Percentiles rank a stretch among this genome's conserved stretches.
Conservation (phyloP, 2,113 vertebrate species). For the Toxotes chatareus region DNA sequence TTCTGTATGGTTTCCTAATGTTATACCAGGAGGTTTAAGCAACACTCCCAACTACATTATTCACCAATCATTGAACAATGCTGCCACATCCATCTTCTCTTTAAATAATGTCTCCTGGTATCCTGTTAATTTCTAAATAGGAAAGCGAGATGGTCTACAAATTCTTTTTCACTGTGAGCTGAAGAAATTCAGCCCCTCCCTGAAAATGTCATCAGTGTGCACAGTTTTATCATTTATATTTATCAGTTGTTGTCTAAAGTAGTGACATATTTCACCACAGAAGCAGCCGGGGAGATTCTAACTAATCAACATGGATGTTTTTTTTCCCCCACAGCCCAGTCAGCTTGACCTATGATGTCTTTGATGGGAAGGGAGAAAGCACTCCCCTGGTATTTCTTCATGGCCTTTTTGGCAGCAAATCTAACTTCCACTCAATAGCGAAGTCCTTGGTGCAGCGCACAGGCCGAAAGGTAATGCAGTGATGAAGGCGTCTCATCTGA, state of each 20-base stretch:
- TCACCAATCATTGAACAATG: neutral
- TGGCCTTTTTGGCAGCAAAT: conserved; percentile 92
- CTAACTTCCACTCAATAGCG: conserved; percentile 91
- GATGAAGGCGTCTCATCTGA: conserved; percentile 44
- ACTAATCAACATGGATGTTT: neutral
- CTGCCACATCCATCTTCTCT: neutral
- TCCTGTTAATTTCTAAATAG: neutral
- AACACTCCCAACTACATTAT: neutral
- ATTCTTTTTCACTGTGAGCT: no score
- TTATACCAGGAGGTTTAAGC: conserved; percentile 42
- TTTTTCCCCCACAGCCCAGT: conserved; percentile 79
- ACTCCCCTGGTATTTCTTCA: conserved; percentile 92
- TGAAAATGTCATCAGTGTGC: neutral
- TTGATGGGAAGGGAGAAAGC: conserved; percentile 80
- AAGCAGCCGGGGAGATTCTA: neutral
- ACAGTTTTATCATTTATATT: neutral
- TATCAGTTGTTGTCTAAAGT: neutral
- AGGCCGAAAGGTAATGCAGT: conserved; percentile 88
- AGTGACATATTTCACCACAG: conserved; percentile 11
- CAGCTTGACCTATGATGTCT: conserved; percentile 84
- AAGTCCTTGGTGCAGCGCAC: conserved; percentile 89
- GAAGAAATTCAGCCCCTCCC: neutral
- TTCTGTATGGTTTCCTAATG: neutral
- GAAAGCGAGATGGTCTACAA: no score
- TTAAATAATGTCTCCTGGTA: neutral